Evolutionary conservation across 2,797 vertebrate genomes (phyloP).

Genomic region (Myioborus melanocephalus): DNA sequence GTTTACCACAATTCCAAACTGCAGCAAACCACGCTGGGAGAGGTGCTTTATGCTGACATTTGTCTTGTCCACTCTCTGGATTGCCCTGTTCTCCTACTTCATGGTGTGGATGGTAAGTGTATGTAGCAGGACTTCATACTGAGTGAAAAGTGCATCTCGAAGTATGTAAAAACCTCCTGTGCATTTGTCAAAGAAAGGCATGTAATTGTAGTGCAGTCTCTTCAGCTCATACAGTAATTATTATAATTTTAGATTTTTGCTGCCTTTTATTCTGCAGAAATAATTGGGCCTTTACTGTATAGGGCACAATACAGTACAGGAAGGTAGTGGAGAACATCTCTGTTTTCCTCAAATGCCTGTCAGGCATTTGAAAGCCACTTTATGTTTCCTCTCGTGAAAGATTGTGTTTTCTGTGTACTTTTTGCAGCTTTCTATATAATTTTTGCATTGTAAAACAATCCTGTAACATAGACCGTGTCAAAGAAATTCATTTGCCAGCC

Average conservation of each 20-base stretch:
- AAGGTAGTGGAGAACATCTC: neutral
- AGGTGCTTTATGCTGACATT: slow-evolving; percentile 95
- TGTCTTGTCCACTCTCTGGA: slow-evolving; percentile 92
- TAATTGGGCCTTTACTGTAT: neutral
- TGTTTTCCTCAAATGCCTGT: neutral
- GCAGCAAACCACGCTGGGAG: slow-evolving; percentile 93
- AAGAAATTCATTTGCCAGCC: neutral
- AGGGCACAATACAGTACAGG: neutral
- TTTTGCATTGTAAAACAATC: neutral
- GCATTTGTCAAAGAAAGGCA: neutral
- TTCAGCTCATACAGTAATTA: neutral
- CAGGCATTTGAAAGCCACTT: neutral
- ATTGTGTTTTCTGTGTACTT: neutral
- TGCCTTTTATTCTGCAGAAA: neutral
- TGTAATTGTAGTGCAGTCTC: neutral
- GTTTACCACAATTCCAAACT: slow-evolving; percentile 89
- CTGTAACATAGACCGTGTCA: neutral
- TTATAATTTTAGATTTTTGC: neutral
- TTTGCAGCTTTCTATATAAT: neutral
- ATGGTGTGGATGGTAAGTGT: slow-evolving; percentile 98
- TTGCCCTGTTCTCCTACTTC: slow-evolving; percentile 94
- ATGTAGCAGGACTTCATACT: neutral
- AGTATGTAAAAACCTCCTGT: neutral
- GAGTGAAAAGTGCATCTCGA: neutral
- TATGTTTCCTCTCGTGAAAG: neutral